phyloP scores from a whole-genome alignment of 2,113 vertebrate species.

The Alectura lathami region DNA sequence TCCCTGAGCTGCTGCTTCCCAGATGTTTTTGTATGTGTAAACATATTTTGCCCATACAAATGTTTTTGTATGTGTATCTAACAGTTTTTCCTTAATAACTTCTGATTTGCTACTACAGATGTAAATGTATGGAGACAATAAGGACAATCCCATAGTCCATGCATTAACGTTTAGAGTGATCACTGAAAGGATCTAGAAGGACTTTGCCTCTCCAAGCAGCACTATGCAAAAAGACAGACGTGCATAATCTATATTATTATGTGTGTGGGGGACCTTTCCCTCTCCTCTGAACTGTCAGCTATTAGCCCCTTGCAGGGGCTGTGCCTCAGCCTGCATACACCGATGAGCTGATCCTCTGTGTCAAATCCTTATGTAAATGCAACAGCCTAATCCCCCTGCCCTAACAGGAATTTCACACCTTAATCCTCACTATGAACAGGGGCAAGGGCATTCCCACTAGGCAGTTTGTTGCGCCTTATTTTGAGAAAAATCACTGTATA shows the following conservation, averaged over 20 bases:
- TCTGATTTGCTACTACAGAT: not conserved
- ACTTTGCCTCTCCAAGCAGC: not conserved
- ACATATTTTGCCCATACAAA: no score
- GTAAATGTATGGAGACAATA: not conserved
- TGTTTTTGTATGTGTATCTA: no score
- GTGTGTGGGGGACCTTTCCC: not conserved
- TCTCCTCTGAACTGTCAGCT: not conserved
- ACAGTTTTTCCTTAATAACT: not conserved
- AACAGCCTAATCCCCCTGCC: constrained; percentile 29
- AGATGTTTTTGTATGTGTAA: not conserved
- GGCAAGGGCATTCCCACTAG: not conserved
- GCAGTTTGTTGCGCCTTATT: not conserved
- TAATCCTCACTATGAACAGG: not conserved
- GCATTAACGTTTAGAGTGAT: not conserved
- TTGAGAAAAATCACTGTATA: not conserved
- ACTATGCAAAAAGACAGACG: not conserved
- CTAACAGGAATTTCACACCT: constrained; percentile 61
- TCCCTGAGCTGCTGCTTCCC: not conserved
- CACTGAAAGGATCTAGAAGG: not conserved
- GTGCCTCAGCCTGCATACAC: not conserved
- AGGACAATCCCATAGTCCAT: not conserved
- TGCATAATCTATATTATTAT: not conserved
- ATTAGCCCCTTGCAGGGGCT: not conserved
- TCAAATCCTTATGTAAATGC: constrained; percentile 56
- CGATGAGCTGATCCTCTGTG: not conserved